Base-by-base conservation (phyloP, 2,888 invertebrate species). In the Azorinus chamasolen region DNA sequence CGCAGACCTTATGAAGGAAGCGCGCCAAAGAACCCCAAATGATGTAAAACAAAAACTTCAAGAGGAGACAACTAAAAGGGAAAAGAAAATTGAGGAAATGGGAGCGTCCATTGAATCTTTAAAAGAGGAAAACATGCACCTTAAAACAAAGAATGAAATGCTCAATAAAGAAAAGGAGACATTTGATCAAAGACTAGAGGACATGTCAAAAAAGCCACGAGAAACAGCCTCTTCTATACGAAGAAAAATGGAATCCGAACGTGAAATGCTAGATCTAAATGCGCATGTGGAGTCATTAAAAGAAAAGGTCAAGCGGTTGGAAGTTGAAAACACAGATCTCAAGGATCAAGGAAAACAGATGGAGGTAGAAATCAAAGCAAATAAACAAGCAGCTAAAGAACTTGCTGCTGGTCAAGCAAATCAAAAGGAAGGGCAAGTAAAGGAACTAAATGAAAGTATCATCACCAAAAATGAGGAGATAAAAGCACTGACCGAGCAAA, bases 161-260 rank as follows among this genome's bases (percentile, higher is more conserved):
- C 14, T 71, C 20, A 66, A 62, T 27, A 80, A 80, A 18, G 76
- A 80, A 63, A 73, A 80, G 25, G 64, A 70, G 41, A 32, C 43
- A 10, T 63, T 80, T 41, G 73, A 77, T 46, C 41, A 46, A 20
- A 69, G 55, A 37, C 48, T 77, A 12, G 71, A 73, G 51, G 66
- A 76, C 43, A 70, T 64, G 12, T 48, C 63, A 63, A 80, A 63
- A 37, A 53, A 68, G 22, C 72, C 72, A 50, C 46, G 80, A 18
- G 80, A 80, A 50, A 70, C 80, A 18, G 76, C 80, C 14, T 80
- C 80, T 1, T 73, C 80, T 4, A 71, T 77, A 14, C 73, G 73
- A 2, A 68, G 80, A 27, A 80, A 76, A 45, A 70, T 74, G 71
- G 76, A 80, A 66, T 70, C 69, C 8, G 80, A 80, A 48, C 45